Conservation (phyloP, 2,888 invertebrate species). For the Eupithecia subumbrata region DNA sequence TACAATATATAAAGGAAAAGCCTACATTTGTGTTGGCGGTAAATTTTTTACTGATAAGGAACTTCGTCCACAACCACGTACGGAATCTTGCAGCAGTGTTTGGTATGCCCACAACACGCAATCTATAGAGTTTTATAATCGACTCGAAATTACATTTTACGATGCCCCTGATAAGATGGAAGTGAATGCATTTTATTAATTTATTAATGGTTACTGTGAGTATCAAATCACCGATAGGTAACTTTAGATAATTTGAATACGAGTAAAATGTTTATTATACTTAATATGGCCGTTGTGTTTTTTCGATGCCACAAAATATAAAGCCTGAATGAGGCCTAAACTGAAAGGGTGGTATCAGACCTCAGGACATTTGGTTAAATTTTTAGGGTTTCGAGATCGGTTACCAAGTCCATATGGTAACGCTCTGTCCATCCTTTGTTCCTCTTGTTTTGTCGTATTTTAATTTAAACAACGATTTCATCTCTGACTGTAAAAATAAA, state of each 20-base stretch:
- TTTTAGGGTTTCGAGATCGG: too few species aligned
- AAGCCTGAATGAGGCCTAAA: not conserved
- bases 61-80: conserved; percentile 16
- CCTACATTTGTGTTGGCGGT: conserved; percentile 2
- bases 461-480: not conserved
- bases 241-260: not conserved
- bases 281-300: too few species aligned
- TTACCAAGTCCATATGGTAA: too few species aligned
- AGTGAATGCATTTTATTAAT: conserved; percentile 1
- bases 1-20: conserved; percentile 2
- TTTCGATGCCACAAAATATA: not conserved
- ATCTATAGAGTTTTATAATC: conserved; percentile 16
- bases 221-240: not conserved
- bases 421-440: too few species aligned
- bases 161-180: not conserved
- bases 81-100: conserved; percentile 11
- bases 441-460: not conserved
- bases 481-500: not conserved
- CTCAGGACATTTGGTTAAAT: not conserved
- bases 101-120: not conserved
- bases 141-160: conserved; percentile 3
- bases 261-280: not conserved
- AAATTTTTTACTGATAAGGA: conserved; percentile 20
- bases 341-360: not conserved
- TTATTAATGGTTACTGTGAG: not conserved